Base-by-base conservation (phyloP, 2,113 vertebrate genomes). In the Sitta europaea region DNA sequence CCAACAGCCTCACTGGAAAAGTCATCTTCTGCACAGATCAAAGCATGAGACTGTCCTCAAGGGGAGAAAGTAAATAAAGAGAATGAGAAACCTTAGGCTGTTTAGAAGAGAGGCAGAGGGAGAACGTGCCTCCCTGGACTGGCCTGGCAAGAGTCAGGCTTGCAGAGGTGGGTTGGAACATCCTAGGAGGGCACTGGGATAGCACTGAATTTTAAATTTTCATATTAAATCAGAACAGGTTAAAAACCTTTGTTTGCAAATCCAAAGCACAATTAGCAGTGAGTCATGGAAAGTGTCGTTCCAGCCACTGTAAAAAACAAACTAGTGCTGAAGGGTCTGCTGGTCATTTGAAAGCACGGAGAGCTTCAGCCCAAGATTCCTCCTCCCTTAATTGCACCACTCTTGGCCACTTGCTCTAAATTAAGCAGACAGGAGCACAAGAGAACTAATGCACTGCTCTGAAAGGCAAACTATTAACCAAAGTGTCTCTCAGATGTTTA, bases 331-430 rank as follows among this genome's bases (percentile, higher is more conserved):
- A 87, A 86, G 68, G 53, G 40, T 94, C 89, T 96, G 84, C 48
- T 94, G 91, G 95, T 91, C 84, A 58, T 88, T 85, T 92, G 93
- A 95, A 95, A 90, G 73, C 33, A 2, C 35, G 0, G 0, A 68
- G 87, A 94, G 87, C 77, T 92, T 58, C 87, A 85, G 77, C 90
- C 70, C 54, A 66, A 95, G 91, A 90, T 76, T 90, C 50, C 42
- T 94, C 24, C 58, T 88, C 78, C 74, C 81, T 91, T 94, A 96
- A 96, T 91, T 96, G 90, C 80, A 94, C 73, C 66, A 76, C 67
- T 96, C 53, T 72, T 1, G 10, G 87, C 58, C 91, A 88, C 78
- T 95, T 2, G 1, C 66, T 93, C 47, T 73, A 83, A 94, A 93
- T 96, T 79, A 95, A 92, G 90, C 58, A 28, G 91, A 59, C 66